Conservation (phyloP, 1,140 invertebrate genomes). For the Polypedilum pembai region DNA sequence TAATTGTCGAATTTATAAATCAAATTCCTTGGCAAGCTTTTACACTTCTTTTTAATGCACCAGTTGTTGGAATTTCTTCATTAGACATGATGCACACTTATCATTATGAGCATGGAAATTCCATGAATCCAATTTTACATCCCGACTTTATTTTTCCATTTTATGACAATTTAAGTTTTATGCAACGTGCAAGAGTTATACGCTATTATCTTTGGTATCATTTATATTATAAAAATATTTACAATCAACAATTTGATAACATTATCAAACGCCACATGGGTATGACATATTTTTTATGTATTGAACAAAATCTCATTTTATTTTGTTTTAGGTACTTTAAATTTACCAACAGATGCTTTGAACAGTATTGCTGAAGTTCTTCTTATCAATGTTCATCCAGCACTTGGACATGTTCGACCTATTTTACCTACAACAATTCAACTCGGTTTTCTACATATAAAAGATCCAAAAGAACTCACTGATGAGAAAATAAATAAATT, state of each 20-base stretch:
- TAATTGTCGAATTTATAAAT: constrained; percentile 36
- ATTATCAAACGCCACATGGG: constrained; percentile 37
- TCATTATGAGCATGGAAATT: constrained; percentile 41
- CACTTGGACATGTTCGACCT: constrained; percentile 44
- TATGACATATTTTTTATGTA: constrained; percentile 14
- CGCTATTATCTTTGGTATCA: constrained; percentile 32
- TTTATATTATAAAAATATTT: constrained; percentile 30
- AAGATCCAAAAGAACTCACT: constrained; percentile 31
- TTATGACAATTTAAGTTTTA: constrained; percentile 39
- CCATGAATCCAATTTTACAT: constrained; percentile 44
- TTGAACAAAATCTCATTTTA: too few relatives aligned
- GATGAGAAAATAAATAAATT: constrained; percentile 51
- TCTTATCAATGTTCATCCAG: constrained; percentile 47
- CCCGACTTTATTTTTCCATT: constrained; percentile 40
- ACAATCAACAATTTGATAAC: constrained; percentile 34
- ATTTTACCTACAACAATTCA: constrained; percentile 45
- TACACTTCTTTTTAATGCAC: constrained; percentile 41
- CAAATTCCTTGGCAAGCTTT: constrained; percentile 35
- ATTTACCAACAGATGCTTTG: constrained; percentile 38
- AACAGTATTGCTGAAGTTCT: constrained; percentile 47
- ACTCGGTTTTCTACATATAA: constrained; percentile 46
- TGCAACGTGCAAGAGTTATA: constrained; percentile 37
- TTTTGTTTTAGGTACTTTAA: too few relatives aligned
- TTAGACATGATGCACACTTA: constrained; percentile 33
- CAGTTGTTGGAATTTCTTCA: constrained; percentile 42